phyloP scores from a whole-genome alignment of 37 sponge, comb jelly and placozoan genomes.

The Beroe ovata region DNA sequence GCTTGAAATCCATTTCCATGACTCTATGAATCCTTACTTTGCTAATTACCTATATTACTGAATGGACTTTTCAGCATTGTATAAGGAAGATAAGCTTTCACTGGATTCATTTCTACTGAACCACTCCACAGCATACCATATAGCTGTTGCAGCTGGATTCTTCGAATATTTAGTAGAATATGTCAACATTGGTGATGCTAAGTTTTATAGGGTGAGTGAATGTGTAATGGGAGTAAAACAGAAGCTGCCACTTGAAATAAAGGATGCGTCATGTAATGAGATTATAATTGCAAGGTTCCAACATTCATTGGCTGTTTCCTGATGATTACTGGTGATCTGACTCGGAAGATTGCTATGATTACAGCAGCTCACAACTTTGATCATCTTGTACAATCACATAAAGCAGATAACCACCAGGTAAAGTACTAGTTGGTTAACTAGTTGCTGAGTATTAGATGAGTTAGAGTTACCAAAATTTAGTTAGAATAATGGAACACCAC shows the following conservation, averaged over 20 bases:
- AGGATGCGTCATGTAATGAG: no score
- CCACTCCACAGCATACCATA: conserved; percentile 85
- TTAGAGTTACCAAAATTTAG: no score
- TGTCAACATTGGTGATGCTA: conserved; percentile 28
- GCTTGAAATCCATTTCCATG: no score
- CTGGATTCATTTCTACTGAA: conserved; percentile 88
- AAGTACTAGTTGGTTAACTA: no score
- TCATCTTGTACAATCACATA: conserved; percentile 74
- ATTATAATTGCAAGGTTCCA: not conserved
- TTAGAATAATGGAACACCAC: no score
- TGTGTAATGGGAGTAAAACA: conserved; percentile 67
- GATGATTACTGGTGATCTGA: conserved; percentile 75
- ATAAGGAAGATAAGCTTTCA: conserved; percentile 76
- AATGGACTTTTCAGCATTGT: conserved; percentile 73
- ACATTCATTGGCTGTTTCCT: conserved; percentile 71
- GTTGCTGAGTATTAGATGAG: no score
- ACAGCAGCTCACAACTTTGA: conserved; percentile 90
- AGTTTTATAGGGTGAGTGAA: conserved; percentile 38
- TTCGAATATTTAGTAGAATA: conserved; percentile 82
- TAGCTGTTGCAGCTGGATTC: conserved; percentile 80
- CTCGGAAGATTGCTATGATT: conserved; percentile 88
- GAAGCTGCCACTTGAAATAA: no score
- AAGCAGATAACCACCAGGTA: conserved; percentile 72
- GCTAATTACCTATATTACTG: no score
- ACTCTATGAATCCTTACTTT: no score